Evolutionary conservation across 2,888 invertebrate genomes (phyloP).

Genomic region (Melieria omissa): DNA sequence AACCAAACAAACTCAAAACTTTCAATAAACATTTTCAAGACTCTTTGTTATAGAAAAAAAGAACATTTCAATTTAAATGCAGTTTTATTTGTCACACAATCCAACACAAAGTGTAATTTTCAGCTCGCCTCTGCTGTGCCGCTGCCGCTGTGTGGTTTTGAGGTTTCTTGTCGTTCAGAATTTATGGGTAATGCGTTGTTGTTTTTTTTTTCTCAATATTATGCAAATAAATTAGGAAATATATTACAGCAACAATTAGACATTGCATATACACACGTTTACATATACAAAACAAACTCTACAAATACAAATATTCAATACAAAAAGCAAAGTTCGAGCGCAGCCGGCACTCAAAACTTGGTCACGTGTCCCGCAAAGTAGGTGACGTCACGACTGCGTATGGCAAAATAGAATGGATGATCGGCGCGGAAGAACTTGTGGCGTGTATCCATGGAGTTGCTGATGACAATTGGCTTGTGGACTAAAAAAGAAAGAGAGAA

Average conservation of each 20-base stretch:
- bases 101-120: too few relatives aligned
- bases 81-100: too few relatives aligned
- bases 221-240: neutral
- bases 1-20: conserved; percentile 14
- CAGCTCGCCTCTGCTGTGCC: too few relatives aligned
- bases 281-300: neutral
- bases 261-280: neutral
- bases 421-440: conserved; percentile 62
- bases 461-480: conserved; percentile 60
- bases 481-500: conserved; percentile 42
- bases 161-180: too few relatives aligned
- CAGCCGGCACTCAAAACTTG: conserved; percentile 45
- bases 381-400: conserved; percentile 54
- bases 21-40: conserved; percentile 52
- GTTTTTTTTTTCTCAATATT: neutral
- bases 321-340: neutral
- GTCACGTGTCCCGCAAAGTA: conserved; percentile 59
- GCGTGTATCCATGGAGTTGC: conserved; percentile 55
- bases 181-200: too few relatives aligned
- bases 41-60: conserved; percentile 59
- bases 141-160: too few relatives aligned
- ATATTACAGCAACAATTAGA: neutral
- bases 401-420: conserved; percentile 63
- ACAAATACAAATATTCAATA: neutral
- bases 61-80: too few relatives aligned